Percentiles rank a stretch among this genome's conserved stretches.
Conservation (phyloP, 2,113 vertebrate species). For the Pseudonaja textilis region DNA sequence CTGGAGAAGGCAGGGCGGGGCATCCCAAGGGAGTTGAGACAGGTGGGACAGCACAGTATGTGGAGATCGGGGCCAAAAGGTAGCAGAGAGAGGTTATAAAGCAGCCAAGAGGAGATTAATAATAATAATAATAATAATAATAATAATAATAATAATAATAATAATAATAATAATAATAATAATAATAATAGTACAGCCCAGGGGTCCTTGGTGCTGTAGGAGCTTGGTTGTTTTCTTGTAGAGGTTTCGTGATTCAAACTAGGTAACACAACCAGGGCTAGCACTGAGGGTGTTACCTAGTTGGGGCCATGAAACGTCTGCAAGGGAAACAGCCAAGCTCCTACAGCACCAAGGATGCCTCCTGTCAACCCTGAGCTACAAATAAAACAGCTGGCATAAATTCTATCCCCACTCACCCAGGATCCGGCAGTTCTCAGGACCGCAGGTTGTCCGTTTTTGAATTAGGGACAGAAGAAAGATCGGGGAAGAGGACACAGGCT, state of each 20-base stretch:
- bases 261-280: background rate
- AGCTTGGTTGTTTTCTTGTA: background rate
- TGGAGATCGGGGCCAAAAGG: background rate
- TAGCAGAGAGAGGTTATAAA: background rate
- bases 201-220: background rate
- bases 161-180: too few species aligned
- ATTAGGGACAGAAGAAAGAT: background rate
- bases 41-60: background rate
- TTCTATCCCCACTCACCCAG: background rate
- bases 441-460: background rate
- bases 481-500: background rate
- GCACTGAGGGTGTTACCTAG: too few species aligned
- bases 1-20: background rate
- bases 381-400: background rate
- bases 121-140: too few species aligned
- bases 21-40: background rate
- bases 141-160: too few species aligned
- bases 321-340: too few species aligned
- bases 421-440: too few species aligned
- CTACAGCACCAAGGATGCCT: too few species aligned
- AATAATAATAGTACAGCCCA: background rate
- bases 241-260: background rate
- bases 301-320: too few species aligned
- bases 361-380: too few species aligned
- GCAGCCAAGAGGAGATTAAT: background rate